phyloP scores from a whole-genome alignment of 2,888 invertebrate genomes.

The Polylopha cassiicola region DNA sequence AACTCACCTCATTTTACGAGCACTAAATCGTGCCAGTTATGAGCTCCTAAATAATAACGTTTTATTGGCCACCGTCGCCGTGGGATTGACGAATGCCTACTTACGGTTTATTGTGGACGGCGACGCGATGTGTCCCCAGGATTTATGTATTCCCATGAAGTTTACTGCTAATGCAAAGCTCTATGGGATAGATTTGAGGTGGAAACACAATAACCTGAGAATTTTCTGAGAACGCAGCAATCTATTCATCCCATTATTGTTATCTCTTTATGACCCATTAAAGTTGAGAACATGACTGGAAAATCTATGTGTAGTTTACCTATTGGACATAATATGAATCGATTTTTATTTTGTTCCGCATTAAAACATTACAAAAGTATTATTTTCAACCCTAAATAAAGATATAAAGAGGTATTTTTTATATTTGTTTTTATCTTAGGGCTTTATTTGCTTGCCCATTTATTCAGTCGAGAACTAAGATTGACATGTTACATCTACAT shows the following conservation, averaged over 20 bases:
- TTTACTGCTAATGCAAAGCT: slow-evolving; percentile 63
- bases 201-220: slow-evolving; percentile 24
- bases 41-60: slow-evolving; percentile 71
- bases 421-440: too few relatives aligned
- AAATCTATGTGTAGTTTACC: too few relatives aligned
- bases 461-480: slow-evolving; percentile 6
- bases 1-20: slow-evolving; percentile 58
- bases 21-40: slow-evolving; percentile 70
- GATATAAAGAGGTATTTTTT: too few relatives aligned
- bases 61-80: slow-evolving; percentile 63
- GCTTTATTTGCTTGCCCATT: too few relatives aligned
- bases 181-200: slow-evolving; percentile 32
- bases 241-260: slow-evolving; percentile 13
- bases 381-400: too few relatives aligned
- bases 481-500: slow-evolving; percentile 26
- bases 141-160: slow-evolving; percentile 58
- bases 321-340: too few relatives aligned
- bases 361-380: too few relatives aligned
- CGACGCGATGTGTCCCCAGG: slow-evolving; percentile 48
- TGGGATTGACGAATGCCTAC: slow-evolving; percentile 62
- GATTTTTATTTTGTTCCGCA: too few relatives aligned
- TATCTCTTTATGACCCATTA: slow-evolving; percentile 19
- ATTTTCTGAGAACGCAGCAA: slow-evolving; percentile 16
- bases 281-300: slow-evolving; percentile 15
- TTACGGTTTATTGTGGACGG: slow-evolving; percentile 57